Evolutionary conservation across 2,888 invertebrate species (phyloP), one percentile per base, ranked within the genome.

Genomic region (Hololepta plana): DNA sequence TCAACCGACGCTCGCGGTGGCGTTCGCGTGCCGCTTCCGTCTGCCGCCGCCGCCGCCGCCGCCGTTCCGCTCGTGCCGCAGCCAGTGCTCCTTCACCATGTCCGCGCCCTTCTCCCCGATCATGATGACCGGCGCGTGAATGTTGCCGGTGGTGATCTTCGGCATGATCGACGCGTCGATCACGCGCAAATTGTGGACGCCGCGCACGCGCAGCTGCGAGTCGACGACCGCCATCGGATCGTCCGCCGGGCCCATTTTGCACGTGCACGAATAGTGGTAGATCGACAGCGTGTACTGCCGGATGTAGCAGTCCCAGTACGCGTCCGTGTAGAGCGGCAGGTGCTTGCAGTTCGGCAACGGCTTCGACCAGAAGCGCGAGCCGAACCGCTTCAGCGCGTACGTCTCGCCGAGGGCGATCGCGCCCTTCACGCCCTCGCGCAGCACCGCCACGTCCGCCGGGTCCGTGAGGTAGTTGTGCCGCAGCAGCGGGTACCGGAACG

Each of bases 381-480:
- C 85, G 38, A 84, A 79, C 27, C 74, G 58, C 43, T 71, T 75
- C 69, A 81, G 62, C 8, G 81, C 72, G 36, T 68, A 59, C 0
- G 85, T 84, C 46, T 82, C 72, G 1, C 73, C 81, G 10, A 82
- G 65, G 0, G 84, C 81, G 2, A 88, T 48, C 0, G 81, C 79
- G 0, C 82, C 75, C 48, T 88, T 88, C 1, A 84, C 77, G 8
- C 87, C 87, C 53, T 87, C 87, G 12, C 85, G 60, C 26, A 88
- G 51, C 0, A 81, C 80, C 14, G 72, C 66, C 0, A 87, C 73
- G 41, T 93, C 93, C 32, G 79, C 72, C 0, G 76, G 79, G 49
- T 87, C 75, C 1, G 84, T 77, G 32, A 95, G 59, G 47, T 95
- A 95, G 50, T 93, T 93, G 44, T 90, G 88, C 41, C 85, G 75